Percentiles rank a stretch among this genome's conserved stretches.
Evolutionary conservation across 2,113 vertebrate species (phyloP).

Genomic region (Zapornia atra): DNA sequence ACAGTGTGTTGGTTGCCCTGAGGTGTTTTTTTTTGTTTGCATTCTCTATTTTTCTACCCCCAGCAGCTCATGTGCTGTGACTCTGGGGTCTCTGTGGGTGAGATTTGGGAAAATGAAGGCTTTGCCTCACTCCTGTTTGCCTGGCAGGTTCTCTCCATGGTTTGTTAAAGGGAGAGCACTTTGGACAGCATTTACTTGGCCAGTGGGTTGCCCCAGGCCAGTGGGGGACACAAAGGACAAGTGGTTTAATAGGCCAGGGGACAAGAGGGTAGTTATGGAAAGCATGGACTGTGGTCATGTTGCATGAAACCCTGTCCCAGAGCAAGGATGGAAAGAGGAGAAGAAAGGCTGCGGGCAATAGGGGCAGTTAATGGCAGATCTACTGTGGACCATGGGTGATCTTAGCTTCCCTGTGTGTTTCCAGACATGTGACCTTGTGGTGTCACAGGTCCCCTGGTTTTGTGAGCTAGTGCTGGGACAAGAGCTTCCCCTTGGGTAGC

Average conservation of each 20-base stretch:
- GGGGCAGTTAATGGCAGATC: not conserved
- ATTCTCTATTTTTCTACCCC: not conserved
- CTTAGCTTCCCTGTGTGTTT: not conserved
- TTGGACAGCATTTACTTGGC: not conserved
- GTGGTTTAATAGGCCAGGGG: not conserved
- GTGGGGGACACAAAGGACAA: not conserved
- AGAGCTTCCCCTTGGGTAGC: not conserved
- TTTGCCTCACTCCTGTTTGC: not conserved
- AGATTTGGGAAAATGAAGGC: not conserved
- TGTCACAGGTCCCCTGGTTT: not conserved
- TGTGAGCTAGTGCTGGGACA: not conserved
- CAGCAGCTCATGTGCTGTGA: not conserved
- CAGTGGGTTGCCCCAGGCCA: not conserved
- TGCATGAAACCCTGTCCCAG: not conserved
- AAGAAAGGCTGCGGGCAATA: not conserved
- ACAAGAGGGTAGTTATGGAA: not conserved
- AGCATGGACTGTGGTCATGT: not conserved
- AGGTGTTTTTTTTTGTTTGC: not conserved
- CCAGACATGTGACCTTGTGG: not conserved
- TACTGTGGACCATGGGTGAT: not conserved
- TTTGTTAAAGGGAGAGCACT: not conserved
- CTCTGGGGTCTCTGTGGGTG: not conserved
- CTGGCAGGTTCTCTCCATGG: not conserved
- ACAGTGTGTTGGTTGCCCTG: not conserved
- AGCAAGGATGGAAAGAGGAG: not conserved